Evolutionary conservation across 2,888 invertebrate species (phyloP).

Genomic region (Folsomia manolachei): DNA sequence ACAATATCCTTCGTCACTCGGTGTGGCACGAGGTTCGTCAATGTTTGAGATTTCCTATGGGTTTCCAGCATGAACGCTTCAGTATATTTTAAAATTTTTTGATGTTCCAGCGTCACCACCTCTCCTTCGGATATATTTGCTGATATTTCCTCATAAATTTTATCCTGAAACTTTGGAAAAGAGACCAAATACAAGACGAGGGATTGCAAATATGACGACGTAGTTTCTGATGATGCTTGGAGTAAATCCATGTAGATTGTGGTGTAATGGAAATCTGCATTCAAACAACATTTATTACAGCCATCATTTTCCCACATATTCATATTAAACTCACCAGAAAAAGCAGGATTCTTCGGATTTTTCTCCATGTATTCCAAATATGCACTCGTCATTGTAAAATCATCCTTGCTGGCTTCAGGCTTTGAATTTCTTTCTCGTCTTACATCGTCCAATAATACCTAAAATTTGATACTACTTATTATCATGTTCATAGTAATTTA

Average conservation of each 20-base stretch:
- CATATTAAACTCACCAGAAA: neutral
- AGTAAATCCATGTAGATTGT: neutral
- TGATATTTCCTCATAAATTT: neutral
- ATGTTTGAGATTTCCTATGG: neutral
- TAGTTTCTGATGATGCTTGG: neutral
- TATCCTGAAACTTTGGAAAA: neutral
- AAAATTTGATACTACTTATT: too few relatives aligned
- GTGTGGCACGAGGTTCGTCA: neutral
- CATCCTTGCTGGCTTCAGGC: neutral
- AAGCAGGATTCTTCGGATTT: neutral
- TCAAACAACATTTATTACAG: too few relatives aligned
- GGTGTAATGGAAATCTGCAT: neutral
- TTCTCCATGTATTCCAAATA: neutral
- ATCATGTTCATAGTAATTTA: too few relatives aligned
- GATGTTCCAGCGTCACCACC: neutral
- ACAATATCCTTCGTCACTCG: neutral
- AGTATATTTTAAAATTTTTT: neutral
- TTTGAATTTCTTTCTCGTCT: neutral
- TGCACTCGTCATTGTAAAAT: neutral
- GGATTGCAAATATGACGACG: neutral
- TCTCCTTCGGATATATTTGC: neutral
- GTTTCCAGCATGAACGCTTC: neutral
- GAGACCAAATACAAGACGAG: neutral
- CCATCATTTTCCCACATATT: too few relatives aligned
- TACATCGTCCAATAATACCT: neutral